Conservation (phyloP, 1,140 invertebrate species). For the Pseudobourletiella spinata region DNA sequence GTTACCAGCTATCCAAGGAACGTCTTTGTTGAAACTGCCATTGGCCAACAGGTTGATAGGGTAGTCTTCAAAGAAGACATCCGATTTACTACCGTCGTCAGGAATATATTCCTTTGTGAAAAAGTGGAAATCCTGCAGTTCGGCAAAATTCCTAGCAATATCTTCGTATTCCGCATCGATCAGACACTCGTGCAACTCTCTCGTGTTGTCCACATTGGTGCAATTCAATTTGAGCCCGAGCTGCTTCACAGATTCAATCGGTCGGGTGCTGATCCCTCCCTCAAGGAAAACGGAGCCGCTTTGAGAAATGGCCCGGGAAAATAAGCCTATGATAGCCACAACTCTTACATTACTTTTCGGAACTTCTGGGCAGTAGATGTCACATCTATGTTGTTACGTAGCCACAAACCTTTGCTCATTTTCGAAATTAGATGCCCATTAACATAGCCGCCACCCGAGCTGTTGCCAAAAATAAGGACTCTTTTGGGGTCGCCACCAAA, state of each 20-base stretch:
- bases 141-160: neutral
- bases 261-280: neutral
- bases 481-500: constrained; percentile 40
- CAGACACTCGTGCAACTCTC: neutral
- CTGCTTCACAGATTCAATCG: neutral
- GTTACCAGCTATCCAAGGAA: neutral
- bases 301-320: neutral
- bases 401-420: neutral
- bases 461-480: constrained; percentile 39
- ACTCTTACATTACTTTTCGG: neutral
- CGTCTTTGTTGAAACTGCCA: neutral
- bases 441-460: neutral
- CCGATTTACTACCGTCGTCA: neutral
- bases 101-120: neutral
- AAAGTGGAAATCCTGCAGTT: neutral
- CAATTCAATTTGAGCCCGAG: neutral
- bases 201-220: neutral
- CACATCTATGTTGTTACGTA: neutral
- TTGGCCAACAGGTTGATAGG: neutral
- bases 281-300: neutral
- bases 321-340: neutral
- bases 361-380: neutral
- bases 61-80: neutral
- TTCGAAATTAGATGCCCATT: neutral
- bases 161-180: neutral